Conservation (phyloP, 2,888 invertebrate species). For the Agrotis puta region DNA sequence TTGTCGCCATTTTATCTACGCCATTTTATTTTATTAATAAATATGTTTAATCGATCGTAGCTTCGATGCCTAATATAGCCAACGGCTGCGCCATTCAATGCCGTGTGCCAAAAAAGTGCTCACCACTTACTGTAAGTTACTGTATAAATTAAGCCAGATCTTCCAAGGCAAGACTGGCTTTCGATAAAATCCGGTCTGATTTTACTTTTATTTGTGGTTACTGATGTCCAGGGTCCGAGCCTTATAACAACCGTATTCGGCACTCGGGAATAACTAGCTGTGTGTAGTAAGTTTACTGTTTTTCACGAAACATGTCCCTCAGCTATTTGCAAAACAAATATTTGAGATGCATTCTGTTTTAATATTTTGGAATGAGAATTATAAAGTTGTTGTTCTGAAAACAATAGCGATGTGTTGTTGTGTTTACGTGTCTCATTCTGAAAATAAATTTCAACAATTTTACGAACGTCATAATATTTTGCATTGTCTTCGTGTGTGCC, state of each 20-base stretch:
- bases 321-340: slow-evolving; percentile 36
- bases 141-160: slow-evolving; percentile 77
- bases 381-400: slow-evolving; percentile 15
- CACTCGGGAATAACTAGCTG: slow-evolving; percentile 40
- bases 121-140: slow-evolving; percentile 70
- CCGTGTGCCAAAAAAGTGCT: slow-evolving; percentile 79
- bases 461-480: neutral
- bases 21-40: slow-evolving; percentile 39
- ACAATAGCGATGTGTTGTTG: slow-evolving; percentile 15
- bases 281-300: slow-evolving; percentile 26
- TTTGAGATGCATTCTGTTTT: slow-evolving; percentile 19
- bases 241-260: slow-evolving; percentile 64
- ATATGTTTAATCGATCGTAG: slow-evolving; percentile 69
- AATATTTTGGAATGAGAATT: slow-evolving; percentile 19
- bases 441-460: slow-evolving; percentile 28
- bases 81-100: slow-evolving; percentile 74
- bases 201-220: slow-evolving; percentile 74
- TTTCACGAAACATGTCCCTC: slow-evolving; percentile 9
- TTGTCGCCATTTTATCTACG: neutral
- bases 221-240: slow-evolving; percentile 67
- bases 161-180: slow-evolving; percentile 77
- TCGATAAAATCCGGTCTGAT: slow-evolving; percentile 79
- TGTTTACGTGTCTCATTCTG: slow-evolving; percentile 1
- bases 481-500: slow-evolving; percentile 1
- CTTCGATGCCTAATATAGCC: slow-evolving; percentile 76